These are phyloP conservation scores for Linyphia triangularis DNA, from an alignment of 2,888 invertebrate species.

Conservation along the genomic window DNA sequence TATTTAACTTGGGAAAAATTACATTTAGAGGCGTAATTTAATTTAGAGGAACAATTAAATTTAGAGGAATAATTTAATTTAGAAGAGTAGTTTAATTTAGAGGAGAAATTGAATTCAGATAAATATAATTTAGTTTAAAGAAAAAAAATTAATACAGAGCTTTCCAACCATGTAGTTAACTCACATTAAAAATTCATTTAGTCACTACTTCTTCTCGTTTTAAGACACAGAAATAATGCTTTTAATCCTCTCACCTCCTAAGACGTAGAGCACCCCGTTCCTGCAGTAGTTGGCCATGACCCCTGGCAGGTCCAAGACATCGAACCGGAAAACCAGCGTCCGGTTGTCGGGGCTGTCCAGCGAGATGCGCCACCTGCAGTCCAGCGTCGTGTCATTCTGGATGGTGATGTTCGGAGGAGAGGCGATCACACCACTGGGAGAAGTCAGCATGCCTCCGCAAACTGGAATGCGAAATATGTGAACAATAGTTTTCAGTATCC, in stretches of 20 bases:
- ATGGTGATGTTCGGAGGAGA: constrained; percentile 16
- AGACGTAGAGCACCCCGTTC: not conserved
- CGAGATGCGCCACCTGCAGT: constrained; percentile 78
- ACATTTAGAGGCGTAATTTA: too few species aligned
- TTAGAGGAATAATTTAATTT: too few species aligned
- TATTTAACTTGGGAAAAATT: too few species aligned
- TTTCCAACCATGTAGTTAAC: too few species aligned
- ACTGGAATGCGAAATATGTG: constrained; percentile 11
- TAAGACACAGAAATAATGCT: not conserved
- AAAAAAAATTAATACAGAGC: too few species aligned
- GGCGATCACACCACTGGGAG: constrained; percentile 30
- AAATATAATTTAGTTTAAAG: too few species aligned
- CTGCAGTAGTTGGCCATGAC: constrained; percentile 51
- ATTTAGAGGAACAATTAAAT: too few species aligned
- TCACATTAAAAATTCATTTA: too few species aligned
- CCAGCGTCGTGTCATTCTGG: not conserved
- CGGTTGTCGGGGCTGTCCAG: constrained; percentile 77
- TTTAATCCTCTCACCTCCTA: not conserved
- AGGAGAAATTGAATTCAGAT: too few species aligned
- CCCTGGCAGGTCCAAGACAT: constrained; percentile 77
- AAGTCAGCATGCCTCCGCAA: constrained; percentile 38
- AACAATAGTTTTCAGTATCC: too few species aligned
- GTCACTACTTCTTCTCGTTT: too few species aligned
- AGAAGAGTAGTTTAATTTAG: too few species aligned
- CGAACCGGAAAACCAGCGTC: constrained; percentile 79